A percentile compares a stretch with the other conserved stretches of the same genome.
Conservation (phyloP, 2,888 invertebrate genomes). For the Archips xylosteana region DNA sequence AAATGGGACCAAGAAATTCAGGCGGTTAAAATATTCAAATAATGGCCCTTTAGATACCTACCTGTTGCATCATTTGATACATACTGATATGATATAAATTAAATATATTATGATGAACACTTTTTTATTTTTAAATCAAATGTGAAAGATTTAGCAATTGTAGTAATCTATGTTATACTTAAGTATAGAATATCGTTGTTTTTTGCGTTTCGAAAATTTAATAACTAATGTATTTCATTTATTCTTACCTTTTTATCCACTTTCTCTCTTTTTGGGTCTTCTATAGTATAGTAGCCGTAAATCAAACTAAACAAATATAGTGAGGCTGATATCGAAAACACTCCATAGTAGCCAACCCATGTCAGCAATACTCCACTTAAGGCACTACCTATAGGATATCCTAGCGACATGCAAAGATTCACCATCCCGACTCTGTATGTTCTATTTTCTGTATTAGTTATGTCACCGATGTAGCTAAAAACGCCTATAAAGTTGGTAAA, state of each 20-base stretch:
- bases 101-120: too few species aligned
- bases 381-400: conserved; percentile 94
- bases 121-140: too few species aligned
- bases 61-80: too few species aligned
- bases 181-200: too few species aligned
- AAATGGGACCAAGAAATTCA: too few species aligned
- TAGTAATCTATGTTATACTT: too few species aligned
- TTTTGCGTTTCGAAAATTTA: not conserved
- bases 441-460: conserved; percentile 92
- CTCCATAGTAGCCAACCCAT: conserved; percentile 92
- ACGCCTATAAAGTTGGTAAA: conserved; percentile 95
- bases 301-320: conserved; percentile 90
- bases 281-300: conserved; percentile 89
- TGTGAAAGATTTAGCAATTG: too few species aligned
- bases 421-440: conserved; percentile 94
- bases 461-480: conserved; percentile 95
- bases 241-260: conserved; percentile 57
- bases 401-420: conserved; percentile 94
- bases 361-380: conserved; percentile 91
- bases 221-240: not conserved
- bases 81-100: too few species aligned
- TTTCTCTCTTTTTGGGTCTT: conserved; percentile 84
- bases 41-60: too few species aligned
- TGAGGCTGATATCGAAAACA: conserved; percentile 90
- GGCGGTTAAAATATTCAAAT: too few species aligned